Base-by-base conservation (phyloP, 2,888 invertebrate genomes). In the Epiblema foenella region DNA sequence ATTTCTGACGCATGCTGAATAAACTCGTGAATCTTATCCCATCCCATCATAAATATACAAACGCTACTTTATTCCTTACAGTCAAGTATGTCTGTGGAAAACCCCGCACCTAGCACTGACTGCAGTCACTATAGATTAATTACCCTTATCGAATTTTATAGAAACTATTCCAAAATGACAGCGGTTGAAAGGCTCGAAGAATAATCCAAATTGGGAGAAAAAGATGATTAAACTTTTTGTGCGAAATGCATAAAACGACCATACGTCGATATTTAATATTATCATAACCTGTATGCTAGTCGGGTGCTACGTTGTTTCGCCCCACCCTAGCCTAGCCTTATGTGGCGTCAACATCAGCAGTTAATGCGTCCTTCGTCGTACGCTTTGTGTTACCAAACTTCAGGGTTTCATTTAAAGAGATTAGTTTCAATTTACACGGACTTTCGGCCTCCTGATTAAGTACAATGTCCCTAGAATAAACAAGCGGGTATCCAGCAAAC, bases 341-440 rank as follows among this genome's bases (percentile, higher is more conserved):
- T 37, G 7, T 52, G 63, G 4, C 15, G 20, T 2, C 15, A 20
- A 46, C 46, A 46, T 42, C 42, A 52, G 20, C 52, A 33, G 24
- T 54, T 39, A 24, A 58, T 33, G n/a, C 39, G 71, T 62, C 62
- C 71, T 71, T 71, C 71, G 52, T n/a, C 54, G 42, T 20, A 51
- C 54, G 52, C 57, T 39, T 69, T 51, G 56, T 20, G 20, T 64
- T 68, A 69, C 66, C 69, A 57, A 68, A 72, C 67, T 72, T 75
- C 58, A 62, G 66, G 76, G 75, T 69, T 76, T 76, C 77, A 64
- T 72, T 70, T 76, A 77, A 78, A 75, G 76, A 73, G 74, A 77
- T 77, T 76, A 74, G 72, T 69, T 74, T 74, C 72, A 68, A 73
- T 73, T 77, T 74, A 73, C 74, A 68, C 71, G 70, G 76, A 72